Conservation (phyloP, 2,888 invertebrate species). For the Stenoptilia bipunctidactyla region DNA sequence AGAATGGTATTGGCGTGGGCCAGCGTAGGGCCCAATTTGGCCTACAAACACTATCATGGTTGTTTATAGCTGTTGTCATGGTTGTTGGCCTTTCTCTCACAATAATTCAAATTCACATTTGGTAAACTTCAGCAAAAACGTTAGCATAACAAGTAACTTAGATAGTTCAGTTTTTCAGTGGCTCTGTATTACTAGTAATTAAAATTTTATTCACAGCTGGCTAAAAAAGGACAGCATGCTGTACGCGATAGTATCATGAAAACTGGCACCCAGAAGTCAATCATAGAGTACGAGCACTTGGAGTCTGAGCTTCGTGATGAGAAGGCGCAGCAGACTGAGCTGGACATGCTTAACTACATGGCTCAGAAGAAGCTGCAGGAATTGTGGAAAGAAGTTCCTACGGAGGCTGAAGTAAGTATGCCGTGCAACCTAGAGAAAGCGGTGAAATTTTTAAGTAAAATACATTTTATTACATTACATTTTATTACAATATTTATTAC, state of each 20-base stretch:
- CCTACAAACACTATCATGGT: too few relatives aligned
- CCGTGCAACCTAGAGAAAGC: neutral
- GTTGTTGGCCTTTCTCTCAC: too few relatives aligned
- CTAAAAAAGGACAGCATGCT: slow-evolving; percentile 54
- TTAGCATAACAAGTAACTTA: neutral
- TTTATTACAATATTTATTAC: too few relatives aligned
- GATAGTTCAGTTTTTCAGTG: neutral
- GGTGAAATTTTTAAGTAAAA: too few relatives aligned
- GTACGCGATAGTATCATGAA: slow-evolving; percentile 60
- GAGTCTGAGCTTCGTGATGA: slow-evolving; percentile 62
- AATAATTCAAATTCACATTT: too few relatives aligned
- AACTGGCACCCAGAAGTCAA: slow-evolving; percentile 58
- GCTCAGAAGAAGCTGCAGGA: slow-evolving; percentile 51
- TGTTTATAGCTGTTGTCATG: too few relatives aligned
- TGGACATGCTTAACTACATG: slow-evolving; percentile 60
- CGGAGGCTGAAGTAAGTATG: slow-evolving; percentile 46
- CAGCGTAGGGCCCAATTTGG: too few relatives aligned
- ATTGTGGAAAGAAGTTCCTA: slow-evolving; percentile 44
- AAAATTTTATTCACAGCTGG: slow-evolving; percentile 43
- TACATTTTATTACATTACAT: too few relatives aligned
- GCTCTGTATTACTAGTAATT: too few relatives aligned
- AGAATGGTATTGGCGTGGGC: too few relatives aligned
- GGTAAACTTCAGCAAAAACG: neutral
- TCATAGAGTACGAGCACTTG: slow-evolving; percentile 65
- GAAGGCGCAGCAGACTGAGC: slow-evolving; percentile 59